Evolutionary conservation across 2,113 vertebrate genomes (phyloP).

Genomic region (Triplophysa rosa): DNA sequence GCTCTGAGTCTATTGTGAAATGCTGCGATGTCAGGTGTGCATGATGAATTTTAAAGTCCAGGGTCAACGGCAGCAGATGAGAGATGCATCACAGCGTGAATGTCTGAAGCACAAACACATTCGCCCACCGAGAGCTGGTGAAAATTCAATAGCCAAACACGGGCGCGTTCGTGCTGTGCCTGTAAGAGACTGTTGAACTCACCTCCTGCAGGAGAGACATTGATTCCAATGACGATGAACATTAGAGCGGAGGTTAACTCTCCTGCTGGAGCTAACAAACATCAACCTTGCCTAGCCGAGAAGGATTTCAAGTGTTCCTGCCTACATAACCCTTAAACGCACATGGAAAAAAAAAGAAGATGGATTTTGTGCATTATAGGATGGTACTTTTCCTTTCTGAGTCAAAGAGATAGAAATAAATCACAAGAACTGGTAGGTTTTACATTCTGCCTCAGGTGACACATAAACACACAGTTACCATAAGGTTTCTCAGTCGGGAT

Average conservation of each 20-base stretch:
- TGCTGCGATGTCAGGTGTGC: not conserved
- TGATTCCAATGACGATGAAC: not conserved
- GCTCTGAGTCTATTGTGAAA: slow-evolving; percentile 26
- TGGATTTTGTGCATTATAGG: no score
- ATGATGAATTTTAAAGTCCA: slow-evolving; percentile 27
- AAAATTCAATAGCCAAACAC: not conserved
- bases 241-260: slow-evolving; percentile 18
- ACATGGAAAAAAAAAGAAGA: not conserved
- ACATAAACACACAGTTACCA: no score
- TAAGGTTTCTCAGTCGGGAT: no score
- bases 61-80: slow-evolving; percentile 11
- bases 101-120: not conserved
- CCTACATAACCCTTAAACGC: not conserved
- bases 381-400: no score
- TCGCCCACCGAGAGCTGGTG: not conserved
- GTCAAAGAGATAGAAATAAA: no score
- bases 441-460: no score
- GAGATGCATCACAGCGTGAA: slow-evolving; percentile 4
- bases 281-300: not conserved
- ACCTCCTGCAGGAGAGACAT: not conserved
- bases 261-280: not conserved
- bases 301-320: not conserved
- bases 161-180: not conserved
- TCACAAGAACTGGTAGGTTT: no score
- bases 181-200: slow-evolving; percentile 9